Evolutionary conservation across 2,888 invertebrate species (phyloP).

Genomic region (Penaeus monodon): DNA sequence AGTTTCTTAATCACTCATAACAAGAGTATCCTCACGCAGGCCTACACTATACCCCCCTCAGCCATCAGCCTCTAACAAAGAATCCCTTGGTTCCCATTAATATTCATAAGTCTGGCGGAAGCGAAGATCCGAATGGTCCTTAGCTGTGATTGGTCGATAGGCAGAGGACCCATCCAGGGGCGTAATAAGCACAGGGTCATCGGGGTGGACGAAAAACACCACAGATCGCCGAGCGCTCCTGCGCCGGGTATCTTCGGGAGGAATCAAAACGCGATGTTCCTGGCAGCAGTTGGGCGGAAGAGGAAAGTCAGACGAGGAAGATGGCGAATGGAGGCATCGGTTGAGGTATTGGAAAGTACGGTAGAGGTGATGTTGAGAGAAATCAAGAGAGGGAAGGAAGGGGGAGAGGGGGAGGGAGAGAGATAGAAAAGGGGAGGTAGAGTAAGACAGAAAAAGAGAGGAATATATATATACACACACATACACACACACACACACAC

Average conservation of each 20-base stretch:
- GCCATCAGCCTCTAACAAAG: too few species aligned
- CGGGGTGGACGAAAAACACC: slow-evolving; percentile 83
- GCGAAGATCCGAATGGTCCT: slow-evolving; percentile 28
- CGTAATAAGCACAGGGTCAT: slow-evolving; percentile 74
- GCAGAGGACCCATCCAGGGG: slow-evolving; percentile 68
- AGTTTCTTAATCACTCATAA: too few species aligned
- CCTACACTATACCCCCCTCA: too few species aligned
- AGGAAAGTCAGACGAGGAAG: too few species aligned
- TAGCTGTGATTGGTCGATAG: slow-evolving; percentile 36
- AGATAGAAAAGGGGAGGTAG: too few species aligned
- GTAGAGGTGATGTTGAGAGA: not conserved
- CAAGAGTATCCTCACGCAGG: too few species aligned
- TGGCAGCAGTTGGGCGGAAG: not conserved
- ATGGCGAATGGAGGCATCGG: too few species aligned
- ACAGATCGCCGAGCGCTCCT: slow-evolving; percentile 81
- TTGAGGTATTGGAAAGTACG: not conserved
- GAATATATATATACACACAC: fast-evolving
- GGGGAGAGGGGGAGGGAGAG: too few species aligned
- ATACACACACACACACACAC: too few species aligned
- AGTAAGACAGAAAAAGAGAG: too few species aligned
- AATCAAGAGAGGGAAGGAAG: too few species aligned
- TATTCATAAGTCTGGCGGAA: slow-evolving; percentile 48
- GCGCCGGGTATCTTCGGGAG: slow-evolving; percentile 76
- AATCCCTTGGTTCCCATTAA: not conserved
- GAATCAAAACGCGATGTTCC: slow-evolving; percentile 80